Conservation (phyloP, 2,113 vertebrate species). For the Pachyramphus minor region DNA sequence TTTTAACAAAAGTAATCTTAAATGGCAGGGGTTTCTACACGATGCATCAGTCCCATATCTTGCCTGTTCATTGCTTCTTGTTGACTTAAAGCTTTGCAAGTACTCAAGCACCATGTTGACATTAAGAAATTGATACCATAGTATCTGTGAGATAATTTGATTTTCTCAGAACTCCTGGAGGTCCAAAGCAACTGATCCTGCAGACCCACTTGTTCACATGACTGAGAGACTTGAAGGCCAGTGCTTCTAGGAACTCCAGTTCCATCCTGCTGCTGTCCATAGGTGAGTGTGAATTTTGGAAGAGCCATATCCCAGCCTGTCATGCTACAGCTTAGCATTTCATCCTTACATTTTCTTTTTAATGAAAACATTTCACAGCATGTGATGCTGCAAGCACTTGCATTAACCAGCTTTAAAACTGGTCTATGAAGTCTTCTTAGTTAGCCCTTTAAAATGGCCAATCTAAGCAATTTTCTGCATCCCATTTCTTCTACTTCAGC, state of each 20-base stretch:
- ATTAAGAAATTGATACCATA: not conserved
- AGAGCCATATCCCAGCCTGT: not conserved
- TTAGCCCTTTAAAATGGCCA: not conserved
- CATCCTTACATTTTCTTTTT: not conserved
- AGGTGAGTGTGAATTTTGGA: not conserved
- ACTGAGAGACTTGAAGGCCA: not conserved
- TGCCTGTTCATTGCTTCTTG: not conserved
- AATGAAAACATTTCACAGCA: not conserved
- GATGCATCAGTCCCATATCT: not conserved
- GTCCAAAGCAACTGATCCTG: not conserved
- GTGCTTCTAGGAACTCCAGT: not conserved
- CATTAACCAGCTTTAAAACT: not conserved
- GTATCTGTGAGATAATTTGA: not conserved
- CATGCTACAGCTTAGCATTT: not conserved
- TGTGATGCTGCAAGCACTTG: not conserved
- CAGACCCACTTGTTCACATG: not conserved
- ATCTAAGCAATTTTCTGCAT: not conserved
- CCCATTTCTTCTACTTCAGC: not conserved
- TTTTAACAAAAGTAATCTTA: not conserved
- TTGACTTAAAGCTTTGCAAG: not conserved
- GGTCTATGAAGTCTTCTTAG: not conserved
- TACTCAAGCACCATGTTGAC: not conserved
- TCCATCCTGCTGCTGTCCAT: not conserved
- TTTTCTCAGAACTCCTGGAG: not conserved
- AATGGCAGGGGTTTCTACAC: not conserved